Conservation (phyloP, 2,113 vertebrate genomes). For the Phasianus colchicus region DNA sequence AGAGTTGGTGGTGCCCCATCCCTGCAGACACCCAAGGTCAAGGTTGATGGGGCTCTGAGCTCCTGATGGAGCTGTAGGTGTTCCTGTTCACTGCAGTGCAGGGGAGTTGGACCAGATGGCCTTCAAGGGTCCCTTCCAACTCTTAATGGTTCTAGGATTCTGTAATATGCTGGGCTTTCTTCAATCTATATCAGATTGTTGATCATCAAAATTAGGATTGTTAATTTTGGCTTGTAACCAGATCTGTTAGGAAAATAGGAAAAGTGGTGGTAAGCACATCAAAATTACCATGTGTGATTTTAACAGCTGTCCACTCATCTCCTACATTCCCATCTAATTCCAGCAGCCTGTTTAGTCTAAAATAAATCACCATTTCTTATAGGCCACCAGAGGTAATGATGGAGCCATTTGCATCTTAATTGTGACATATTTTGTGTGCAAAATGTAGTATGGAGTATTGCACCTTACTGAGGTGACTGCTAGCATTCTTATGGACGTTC, state of each 20-base stretch:
- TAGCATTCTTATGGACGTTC: background rate
- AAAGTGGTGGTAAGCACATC: background rate
- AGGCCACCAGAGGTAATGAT: background rate
- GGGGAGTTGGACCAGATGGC: too few relatives aligned
- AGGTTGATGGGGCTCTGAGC: too few relatives aligned
- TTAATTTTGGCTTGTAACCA: background rate
- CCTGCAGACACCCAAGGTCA: too few relatives aligned
- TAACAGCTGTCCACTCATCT: background rate
- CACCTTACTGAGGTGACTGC: background rate
- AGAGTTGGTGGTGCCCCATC: too few relatives aligned
- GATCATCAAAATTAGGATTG: background rate
- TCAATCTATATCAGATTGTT: background rate
- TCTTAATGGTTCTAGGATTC: too few relatives aligned
- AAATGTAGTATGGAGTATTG: background rate
- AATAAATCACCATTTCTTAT: background rate
- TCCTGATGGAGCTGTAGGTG: too few relatives aligned
- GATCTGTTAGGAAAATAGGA: background rate
- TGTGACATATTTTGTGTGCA: background rate
- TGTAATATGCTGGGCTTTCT: background rate
- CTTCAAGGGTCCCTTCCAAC: too few relatives aligned
- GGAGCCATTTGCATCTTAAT: background rate
- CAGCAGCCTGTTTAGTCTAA: background rate
- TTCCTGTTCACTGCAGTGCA: too few relatives aligned
- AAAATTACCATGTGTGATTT: accelerated
- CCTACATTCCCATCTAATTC: background rate